These are phyloP conservation scores for Zaprionus nigranus DNA, from an alignment of 1,140 invertebrate species.

Conservation along the genomic window DNA sequence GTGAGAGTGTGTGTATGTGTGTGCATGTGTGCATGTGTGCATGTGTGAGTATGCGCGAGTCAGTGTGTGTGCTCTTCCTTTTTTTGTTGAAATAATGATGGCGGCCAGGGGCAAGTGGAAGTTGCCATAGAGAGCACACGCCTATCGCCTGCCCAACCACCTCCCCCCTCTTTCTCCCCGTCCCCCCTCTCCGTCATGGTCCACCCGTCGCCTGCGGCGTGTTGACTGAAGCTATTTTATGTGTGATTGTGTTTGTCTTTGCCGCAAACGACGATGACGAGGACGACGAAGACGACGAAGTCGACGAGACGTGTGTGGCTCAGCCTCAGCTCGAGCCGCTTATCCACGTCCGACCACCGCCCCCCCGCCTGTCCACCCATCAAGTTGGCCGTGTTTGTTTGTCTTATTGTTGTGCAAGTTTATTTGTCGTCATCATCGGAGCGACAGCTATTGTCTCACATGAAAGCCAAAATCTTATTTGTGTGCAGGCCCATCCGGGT, in stretches of 20 bases:
- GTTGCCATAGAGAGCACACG: constrained; percentile 1
- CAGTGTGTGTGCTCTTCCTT: not conserved
- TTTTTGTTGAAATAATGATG: constrained; percentile 6
- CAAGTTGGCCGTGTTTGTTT: constrained; percentile 24
- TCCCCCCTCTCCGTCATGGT: not conserved
- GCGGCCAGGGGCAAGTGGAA: constrained; percentile 2
- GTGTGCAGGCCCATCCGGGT: constrained; percentile 17
- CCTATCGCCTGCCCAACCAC: not conserved
- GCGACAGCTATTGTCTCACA: constrained; percentile 30
- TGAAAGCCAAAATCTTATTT: constrained; percentile 55
- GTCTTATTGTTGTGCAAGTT: constrained; percentile 49
- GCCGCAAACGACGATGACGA: constrained; percentile 36
- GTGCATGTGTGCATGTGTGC: too few relatives aligned
- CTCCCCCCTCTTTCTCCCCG: not conserved
- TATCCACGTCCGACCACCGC: not conserved
- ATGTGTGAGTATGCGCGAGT: too few relatives aligned
- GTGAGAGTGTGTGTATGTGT: too few relatives aligned
- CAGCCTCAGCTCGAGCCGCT: constrained; percentile 8
- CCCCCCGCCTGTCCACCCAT: not conserved
- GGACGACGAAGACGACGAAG: not conserved
- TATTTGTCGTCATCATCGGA: constrained; percentile 41
- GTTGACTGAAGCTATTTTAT: constrained; percentile 59
- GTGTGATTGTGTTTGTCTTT: constrained; percentile 69
- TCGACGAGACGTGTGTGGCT: not conserved
- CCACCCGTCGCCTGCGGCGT: constrained; percentile 21